These are phyloP conservation scores for Scomber japonicus DNA, from an alignment of 2,113 vertebrate species.

Conservation along the genomic window DNA sequence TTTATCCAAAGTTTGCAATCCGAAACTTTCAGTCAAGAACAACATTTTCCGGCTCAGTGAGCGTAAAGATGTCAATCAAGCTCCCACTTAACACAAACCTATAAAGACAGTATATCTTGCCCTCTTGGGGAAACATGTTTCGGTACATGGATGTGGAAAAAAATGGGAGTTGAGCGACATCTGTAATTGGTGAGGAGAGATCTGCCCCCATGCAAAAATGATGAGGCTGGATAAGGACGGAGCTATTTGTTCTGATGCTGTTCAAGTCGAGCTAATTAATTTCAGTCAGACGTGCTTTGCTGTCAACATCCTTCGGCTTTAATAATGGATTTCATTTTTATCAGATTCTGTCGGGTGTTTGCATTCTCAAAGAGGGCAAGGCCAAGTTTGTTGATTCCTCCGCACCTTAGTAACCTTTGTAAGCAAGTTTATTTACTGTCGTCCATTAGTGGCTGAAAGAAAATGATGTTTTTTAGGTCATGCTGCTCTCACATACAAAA, in stretches of 20 bases:
- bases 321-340: slow-evolving; percentile 50
- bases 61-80: slow-evolving; percentile 16
- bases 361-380: slow-evolving; percentile 9
- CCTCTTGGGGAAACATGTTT: slow-evolving; percentile 11
- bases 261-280: slow-evolving; percentile 65
- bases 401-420: background rate
- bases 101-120: slow-evolving; percentile 5
- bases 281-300: slow-evolving; percentile 49
- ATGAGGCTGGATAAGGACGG: slow-evolving; percentile 54
- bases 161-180: slow-evolving; percentile 21
- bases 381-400: slow-evolving; percentile 22
- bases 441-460: too few species aligned
- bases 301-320: slow-evolving; percentile 59
- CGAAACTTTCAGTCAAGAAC: background rate
- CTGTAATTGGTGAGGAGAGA: slow-evolving; percentile 37
- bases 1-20: background rate
- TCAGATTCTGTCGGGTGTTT: slow-evolving; percentile 47
- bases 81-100: background rate
- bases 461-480: too few species aligned
- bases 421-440: background rate
- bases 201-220: slow-evolving; percentile 22
- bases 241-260: slow-evolving; percentile 50
- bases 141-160: slow-evolving; percentile 17
- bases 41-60: slow-evolving; percentile 18
- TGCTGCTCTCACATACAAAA: too few species aligned